Conservation (phyloP, 2,113 vertebrate species). For the Martes martes region DNA sequence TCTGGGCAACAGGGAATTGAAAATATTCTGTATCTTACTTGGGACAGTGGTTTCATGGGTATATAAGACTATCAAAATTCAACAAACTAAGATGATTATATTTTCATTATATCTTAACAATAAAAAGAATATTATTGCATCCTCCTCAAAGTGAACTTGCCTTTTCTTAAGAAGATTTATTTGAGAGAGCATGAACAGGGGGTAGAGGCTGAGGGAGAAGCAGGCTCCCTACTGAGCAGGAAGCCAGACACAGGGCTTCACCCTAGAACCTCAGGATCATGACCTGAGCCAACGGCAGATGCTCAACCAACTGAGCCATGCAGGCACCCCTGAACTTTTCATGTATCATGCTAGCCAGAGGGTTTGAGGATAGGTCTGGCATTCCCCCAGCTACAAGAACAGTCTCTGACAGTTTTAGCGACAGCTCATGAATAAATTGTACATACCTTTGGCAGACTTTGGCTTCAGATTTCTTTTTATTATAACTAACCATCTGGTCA, state of each 20-base stretch:
- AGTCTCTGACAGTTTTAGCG: background rate
- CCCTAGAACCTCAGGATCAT: background rate
- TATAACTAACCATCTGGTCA: background rate
- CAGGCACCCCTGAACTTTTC: background rate
- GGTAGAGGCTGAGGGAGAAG: background rate
- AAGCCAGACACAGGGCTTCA: background rate
- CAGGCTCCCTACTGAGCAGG: background rate
- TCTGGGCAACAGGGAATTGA: background rate
- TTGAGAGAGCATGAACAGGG: background rate
- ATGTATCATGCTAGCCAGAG: background rate
- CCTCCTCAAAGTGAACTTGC: background rate
- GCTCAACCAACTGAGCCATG: background rate
- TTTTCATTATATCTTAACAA: background rate
- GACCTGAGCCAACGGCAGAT: background rate
- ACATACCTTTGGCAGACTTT: background rate
- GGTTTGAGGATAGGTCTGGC: background rate
- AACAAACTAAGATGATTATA: background rate
- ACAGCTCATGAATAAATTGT: background rate
- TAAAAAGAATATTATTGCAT: background rate
- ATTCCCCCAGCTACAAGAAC: background rate
- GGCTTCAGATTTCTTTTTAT: background rate
- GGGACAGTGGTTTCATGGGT: background rate
- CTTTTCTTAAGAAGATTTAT: background rate
- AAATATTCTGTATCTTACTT: background rate
- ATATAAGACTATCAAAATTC: background rate